Base-by-base conservation (phyloP, 2,888 invertebrate genomes). In the Parascotia fuliginaria region DNA sequence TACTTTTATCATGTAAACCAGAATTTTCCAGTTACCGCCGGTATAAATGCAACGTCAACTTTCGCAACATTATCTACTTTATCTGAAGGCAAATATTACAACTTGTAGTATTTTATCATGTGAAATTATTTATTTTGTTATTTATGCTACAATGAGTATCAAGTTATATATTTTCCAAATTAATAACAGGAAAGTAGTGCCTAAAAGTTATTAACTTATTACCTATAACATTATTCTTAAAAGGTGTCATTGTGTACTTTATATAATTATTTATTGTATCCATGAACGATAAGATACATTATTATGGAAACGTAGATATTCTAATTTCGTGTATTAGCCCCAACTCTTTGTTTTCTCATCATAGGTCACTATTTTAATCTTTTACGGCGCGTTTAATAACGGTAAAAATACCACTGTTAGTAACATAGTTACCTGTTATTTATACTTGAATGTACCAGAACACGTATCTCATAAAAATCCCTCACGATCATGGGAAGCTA, bases 401-500 rank as follows among this genome's bases (percentile, higher is more conserved):
- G 77, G 84, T 73, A 60, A 37, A 66, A 68, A 56, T 62, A 65
- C 53, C 52, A 52, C 60, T 43, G 38, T 16, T 19, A 34, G 36
- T 42, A 50, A 57, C 53, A 57, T 63, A 58, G 56, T 56, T 70
- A 74, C 65, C 61, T 66, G 73, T 63, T 79, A 83, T 84, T 80
- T 80, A 81, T 81, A 81, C 81, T 83, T 79, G 78, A 83, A 81
- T 80, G 81, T 82, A 79, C 77, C 75, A 60, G 77, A 79, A 77
- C 69, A 74, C 47, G 65, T 68, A 63, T 72, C 52, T 70, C 72
- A 77, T 83, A 84, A 82, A 82, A 81, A 79, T 81, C 81, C 77
- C 73, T 75, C 55, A 63, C 74, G 71, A 77, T 79, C 82, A 81
- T 83, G 85, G 87, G 86, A 86, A 87, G 79, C 79, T 73, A 78